These are phyloP conservation scores for Periophthalmodon schlosseri DNA, from an alignment of 2,113 vertebrate species.

Conservation along the genomic window DNA sequence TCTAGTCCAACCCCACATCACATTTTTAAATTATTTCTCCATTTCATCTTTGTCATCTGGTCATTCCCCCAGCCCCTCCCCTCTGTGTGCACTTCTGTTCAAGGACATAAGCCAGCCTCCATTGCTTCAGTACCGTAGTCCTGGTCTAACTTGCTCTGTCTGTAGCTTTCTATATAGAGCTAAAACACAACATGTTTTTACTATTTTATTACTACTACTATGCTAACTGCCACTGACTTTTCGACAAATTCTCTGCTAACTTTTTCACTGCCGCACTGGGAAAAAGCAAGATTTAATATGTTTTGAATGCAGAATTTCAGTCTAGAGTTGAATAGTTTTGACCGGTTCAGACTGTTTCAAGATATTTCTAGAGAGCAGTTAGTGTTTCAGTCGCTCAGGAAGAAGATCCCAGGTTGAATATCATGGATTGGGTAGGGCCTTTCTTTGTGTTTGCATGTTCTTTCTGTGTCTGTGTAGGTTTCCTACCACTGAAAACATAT, in stretches of 20 bases:
- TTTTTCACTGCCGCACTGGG: not conserved
- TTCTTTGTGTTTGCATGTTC: too few relatives aligned
- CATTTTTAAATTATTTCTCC: slow-evolving; percentile 61
- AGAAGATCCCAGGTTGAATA: too few relatives aligned
- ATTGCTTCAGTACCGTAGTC: slow-evolving; percentile 57
- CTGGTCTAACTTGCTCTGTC: slow-evolving; percentile 41
- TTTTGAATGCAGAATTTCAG: not conserved
- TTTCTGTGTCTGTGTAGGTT: too few relatives aligned
- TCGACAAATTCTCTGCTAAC: not conserved
- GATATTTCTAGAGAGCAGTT: too few relatives aligned
- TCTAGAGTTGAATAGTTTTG: not conserved
- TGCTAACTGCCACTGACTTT: slow-evolving; percentile 5
- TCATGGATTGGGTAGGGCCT: too few relatives aligned
- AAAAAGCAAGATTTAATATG: not conserved
- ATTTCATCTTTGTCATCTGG: slow-evolving; percentile 60
- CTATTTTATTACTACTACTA: not conserved
- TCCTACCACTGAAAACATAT: too few relatives aligned
- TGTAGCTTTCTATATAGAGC: slow-evolving; percentile 9
- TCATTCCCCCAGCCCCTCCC: slow-evolving; percentile 79
- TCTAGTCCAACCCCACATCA: slow-evolving; percentile 51
- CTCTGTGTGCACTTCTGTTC: slow-evolving; percentile 84
- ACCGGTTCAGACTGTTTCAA: too few relatives aligned
- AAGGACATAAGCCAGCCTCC: slow-evolving; percentile 96
- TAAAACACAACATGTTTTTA: not conserved
- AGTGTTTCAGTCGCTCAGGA: too few relatives aligned